A percentile compares a stretch with the other conserved stretches of the same genome.
phyloP scores from a whole-genome alignment of 2,113 vertebrate genomes.

The Numida meleagris region DNA sequence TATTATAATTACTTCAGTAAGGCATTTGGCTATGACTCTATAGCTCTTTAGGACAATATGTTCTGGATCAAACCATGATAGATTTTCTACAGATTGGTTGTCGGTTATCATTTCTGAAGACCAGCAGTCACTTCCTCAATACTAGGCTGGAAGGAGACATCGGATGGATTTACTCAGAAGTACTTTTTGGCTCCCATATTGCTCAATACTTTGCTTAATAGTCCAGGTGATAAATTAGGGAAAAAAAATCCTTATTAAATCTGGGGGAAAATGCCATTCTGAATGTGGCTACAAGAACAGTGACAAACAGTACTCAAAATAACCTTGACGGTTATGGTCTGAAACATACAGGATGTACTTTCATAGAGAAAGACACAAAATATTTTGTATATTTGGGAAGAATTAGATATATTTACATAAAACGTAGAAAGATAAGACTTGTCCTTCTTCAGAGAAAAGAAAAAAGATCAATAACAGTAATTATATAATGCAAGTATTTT shows the following conservation, averaged over 20 bases:
- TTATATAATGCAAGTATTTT: neutral
- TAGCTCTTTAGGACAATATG: neutral
- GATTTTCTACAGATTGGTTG: neutral
- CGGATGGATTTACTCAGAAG: neutral
- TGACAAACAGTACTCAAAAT: neutral
- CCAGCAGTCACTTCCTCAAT: neutral
- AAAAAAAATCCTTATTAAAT: neutral
- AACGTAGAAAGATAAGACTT: neutral
- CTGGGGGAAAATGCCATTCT: neutral
- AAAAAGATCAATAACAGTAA: neutral
- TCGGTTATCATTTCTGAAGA: neutral
- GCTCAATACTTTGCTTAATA: neutral
- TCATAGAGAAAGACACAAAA: neutral
- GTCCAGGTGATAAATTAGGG: neutral
- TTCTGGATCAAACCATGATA: neutral
- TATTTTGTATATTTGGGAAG: neutral
- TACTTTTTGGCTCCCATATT: neutral
- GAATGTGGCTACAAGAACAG: neutral
- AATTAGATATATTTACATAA: neutral
- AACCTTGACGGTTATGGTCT: neutral
- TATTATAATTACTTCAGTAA: neutral
- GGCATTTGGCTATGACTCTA: neutral
- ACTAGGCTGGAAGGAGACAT: neutral
- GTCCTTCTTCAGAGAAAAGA: neutral
- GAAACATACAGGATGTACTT: neutral